Evolutionary conservation across 92 coral and sea anemone species (phyloP).

Genomic region (Zoanthus gigantus): DNA sequence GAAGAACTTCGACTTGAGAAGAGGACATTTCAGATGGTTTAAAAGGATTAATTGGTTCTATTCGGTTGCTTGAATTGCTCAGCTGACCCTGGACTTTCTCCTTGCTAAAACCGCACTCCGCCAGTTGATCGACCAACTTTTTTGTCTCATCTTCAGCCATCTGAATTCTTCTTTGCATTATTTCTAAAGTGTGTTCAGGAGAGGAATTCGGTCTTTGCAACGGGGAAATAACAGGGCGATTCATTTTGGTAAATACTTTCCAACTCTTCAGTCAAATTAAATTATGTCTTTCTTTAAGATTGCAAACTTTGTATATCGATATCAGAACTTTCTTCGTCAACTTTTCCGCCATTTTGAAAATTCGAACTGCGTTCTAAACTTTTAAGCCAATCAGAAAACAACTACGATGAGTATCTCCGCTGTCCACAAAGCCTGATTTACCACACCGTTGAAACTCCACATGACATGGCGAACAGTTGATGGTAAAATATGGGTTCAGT

Average conservation of each 20-base stretch:
- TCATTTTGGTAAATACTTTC: constrained; percentile 50
- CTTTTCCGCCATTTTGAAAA: constrained; percentile 59
- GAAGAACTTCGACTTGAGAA: constrained; percentile 79
- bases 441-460: not conserved
- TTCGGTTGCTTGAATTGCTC: constrained; percentile 60
- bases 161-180: constrained; percentile 92
- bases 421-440: constrained; percentile 39
- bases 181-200: constrained; percentile 93
- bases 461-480: not conserved
- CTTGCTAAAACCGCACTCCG: constrained; percentile 90
- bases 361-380: not conserved
- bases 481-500: not conserved
- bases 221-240: constrained; percentile 84
- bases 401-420: constrained; percentile 47
- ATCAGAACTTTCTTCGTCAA: constrained; percentile 32
- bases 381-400: constrained; percentile 62
- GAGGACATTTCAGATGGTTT: constrained; percentile 63
- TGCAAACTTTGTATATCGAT: constrained; percentile 18
- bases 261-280: constrained; percentile 5
- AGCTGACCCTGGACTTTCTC: constrained; percentile 67
- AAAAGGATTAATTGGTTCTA: constrained; percentile 90
- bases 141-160: constrained; percentile 97
- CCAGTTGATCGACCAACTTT: constrained; percentile 86
- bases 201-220: constrained; percentile 72
- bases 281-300: constrained; percentile 6